Evolutionary conservation across 1,140 invertebrate genomes (phyloP).

Genomic region (Macrostomum lignano): DNA sequence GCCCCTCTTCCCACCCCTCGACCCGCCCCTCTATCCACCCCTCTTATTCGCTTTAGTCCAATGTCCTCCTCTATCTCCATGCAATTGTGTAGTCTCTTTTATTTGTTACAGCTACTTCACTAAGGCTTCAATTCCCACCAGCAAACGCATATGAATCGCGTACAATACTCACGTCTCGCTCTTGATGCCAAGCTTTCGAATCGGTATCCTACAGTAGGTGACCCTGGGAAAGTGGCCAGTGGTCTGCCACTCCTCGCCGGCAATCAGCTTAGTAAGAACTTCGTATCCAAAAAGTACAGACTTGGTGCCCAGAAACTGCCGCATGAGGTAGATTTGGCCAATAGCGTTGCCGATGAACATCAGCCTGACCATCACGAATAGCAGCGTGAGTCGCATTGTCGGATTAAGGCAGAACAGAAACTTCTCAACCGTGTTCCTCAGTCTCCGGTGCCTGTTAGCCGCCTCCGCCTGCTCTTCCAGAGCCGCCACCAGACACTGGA

Average conservation of each 20-base stretch:
- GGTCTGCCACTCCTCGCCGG: not conserved
- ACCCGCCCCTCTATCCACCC: too few species aligned
- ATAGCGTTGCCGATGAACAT: constrained; percentile 3
- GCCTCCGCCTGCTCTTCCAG: constrained; percentile 1
- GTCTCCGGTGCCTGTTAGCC: not conserved
- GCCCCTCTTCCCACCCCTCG: too few species aligned
- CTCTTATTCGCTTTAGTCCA: too few species aligned
- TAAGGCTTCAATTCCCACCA: too few species aligned
- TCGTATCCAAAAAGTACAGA: constrained; percentile 2
- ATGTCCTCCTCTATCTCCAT: too few species aligned
- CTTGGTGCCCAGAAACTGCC: constrained; percentile 4
- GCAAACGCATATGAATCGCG: too few species aligned
- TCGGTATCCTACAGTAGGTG: constrained; percentile 5
- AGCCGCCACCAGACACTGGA: constrained; percentile 1
- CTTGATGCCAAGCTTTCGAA: too few species aligned
- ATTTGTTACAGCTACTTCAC: too few species aligned
- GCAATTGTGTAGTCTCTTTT: too few species aligned
- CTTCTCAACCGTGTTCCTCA: not conserved
- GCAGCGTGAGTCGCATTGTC: not conserved
- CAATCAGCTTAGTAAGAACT: constrained; percentile 4
- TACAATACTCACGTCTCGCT: too few species aligned
- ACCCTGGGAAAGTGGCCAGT: constrained; percentile 6
- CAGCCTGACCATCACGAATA: constrained; percentile 2
- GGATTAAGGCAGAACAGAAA: not conserved
- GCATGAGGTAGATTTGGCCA: constrained; percentile 6